These are phyloP conservation scores for Pollimyrus isidori DNA, from an alignment of 2,113 vertebrate species.

Conservation along the genomic window DNA sequence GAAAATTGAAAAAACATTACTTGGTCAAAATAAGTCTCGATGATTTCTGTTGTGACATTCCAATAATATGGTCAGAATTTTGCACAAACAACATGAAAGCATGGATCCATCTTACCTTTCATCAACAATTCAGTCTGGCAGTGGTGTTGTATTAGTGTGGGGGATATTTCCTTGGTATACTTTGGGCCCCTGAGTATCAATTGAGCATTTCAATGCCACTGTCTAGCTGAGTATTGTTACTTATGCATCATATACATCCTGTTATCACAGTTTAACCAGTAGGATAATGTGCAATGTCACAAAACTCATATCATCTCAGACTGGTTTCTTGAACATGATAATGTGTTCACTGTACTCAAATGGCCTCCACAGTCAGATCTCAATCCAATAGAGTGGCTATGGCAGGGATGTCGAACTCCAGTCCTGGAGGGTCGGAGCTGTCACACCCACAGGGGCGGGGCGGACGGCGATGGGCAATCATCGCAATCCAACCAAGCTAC, in stretches of 20 bases:
- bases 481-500: too few species aligned
- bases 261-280: neutral
- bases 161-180: neutral
- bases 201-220: neutral
- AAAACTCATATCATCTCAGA: too few species aligned
- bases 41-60: neutral
- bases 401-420: too few species aligned
- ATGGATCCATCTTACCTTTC: neutral
- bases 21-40: neutral
- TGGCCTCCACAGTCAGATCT: too few species aligned
- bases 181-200: neutral
- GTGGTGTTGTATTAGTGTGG: neutral
- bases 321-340: too few species aligned
- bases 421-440: too few species aligned
- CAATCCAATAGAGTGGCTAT: too few species aligned
- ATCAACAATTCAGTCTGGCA: neutral
- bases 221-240: too few species aligned
- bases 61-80: neutral
- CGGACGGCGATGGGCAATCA: too few species aligned
- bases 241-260: too few species aligned
- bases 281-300: neutral
- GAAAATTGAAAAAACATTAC: neutral
- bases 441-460: too few species aligned
- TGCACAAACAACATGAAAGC: neutral
- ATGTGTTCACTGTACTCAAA: too few species aligned